A percentile compares a stretch with the other conserved stretches of the same genome.
These are phyloP conservation scores for Meloe dianella DNA, from an alignment of 2,888 invertebrate genomes.

Conservation along the genomic window DNA sequence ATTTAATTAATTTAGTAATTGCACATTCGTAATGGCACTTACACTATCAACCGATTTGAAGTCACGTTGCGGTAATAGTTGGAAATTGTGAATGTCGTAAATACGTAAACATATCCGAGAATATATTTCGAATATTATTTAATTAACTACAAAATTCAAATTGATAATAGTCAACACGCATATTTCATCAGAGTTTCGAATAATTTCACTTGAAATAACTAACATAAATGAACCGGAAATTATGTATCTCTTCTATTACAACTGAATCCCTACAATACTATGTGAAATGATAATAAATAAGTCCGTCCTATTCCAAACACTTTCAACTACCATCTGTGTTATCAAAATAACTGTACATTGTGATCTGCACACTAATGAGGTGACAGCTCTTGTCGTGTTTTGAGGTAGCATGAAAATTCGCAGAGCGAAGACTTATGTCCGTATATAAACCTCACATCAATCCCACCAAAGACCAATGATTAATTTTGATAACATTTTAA, in stretches of 20 bases:
- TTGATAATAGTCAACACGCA: not conserved
- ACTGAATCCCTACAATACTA: constrained; percentile 12
- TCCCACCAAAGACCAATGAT: not conserved
- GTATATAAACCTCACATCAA: constrained; percentile 23
- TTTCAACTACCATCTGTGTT: not conserved
- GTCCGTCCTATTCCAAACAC: constrained; percentile 6
- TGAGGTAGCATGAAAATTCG: constrained; percentile 17
- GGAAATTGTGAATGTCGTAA: not conserved
- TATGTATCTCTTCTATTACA: constrained; percentile 6
- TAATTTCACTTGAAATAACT: not conserved
- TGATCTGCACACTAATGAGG: constrained; percentile 21
- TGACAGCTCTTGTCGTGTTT: constrained; percentile 20
- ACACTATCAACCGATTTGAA: not conserved
- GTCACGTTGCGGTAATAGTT: not conserved
- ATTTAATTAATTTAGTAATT: not conserved
- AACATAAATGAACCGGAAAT: constrained; percentile 20
- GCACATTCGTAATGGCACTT: not conserved
- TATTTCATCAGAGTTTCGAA: not conserved
- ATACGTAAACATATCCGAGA: not conserved
- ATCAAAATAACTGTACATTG: constrained; percentile 21
- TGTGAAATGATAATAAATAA: constrained; percentile 1
- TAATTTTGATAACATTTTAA: constrained; percentile 20
- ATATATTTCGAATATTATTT: not conserved
- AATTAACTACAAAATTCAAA: not conserved
- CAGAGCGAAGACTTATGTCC: constrained; percentile 14